Evolutionary conservation across 2,113 vertebrate genomes (phyloP), one percentile per base, ranked within the genome.

Genomic region (Naja naja): DNA sequence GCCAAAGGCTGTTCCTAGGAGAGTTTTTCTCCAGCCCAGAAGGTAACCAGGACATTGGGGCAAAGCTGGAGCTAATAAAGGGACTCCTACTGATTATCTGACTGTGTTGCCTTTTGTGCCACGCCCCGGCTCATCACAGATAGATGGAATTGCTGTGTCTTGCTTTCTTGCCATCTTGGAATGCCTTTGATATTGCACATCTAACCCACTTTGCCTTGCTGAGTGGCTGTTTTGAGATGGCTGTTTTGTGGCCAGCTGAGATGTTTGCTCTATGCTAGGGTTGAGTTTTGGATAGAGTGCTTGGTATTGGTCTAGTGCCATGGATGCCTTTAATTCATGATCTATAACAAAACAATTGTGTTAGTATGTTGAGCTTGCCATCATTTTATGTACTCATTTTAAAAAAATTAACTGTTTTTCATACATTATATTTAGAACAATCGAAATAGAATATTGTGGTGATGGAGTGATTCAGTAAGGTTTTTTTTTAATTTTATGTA

Each of bases 91-190:
- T 47, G 6, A 47, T 47, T 47, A 47, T 47, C 47, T 47, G 47
- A 47, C 47, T 47, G 47, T 47, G 47, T 47, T 47, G 47, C 47
- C 47, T 47, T 47, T 47, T 47, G 47, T 47, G 47, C 47, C 47
- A 5, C 6, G 47, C 47, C 47, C 47, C 6, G 47, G 47, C 6
- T 47, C 47, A 47, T 47, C 47, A 47, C 86, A 94, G 27, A 34
- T 7, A 91, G 47, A 5, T 85, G 43, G 7, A 30, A 53, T 93
- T 91, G 93, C 56, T 96, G 20, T 20, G 56, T 89, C 87, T 74
- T 91, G 88, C 2, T 0, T 0, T 18, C 34, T 34, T 12, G 86
- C 87, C 47, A 52, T 92, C 87, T 88, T 30, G 74, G 27, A 43
- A 27, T 95, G 89, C 16, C 39, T 56, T 54, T 64, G 87, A 47